Evolutionary conservation across 2,113 vertebrate genomes (phyloP).

Genomic region (Upupa epops): DNA sequence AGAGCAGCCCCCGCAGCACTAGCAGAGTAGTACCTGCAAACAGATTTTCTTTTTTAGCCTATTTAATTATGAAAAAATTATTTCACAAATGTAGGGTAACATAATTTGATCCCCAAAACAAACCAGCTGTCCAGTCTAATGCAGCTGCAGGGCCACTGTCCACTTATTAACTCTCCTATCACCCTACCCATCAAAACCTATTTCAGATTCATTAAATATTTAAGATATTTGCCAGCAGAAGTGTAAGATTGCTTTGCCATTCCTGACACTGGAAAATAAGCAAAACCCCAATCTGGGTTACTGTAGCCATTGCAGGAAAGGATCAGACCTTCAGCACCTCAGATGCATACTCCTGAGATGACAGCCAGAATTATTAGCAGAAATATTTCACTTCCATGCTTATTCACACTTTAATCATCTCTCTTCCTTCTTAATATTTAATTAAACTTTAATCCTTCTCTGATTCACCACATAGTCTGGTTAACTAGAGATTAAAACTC

Average conservation of each 20-base stretch:
- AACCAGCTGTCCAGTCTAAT: not conserved
- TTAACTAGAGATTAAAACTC: not conserved
- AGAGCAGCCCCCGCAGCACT: not conserved
- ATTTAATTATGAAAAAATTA: not conserved
- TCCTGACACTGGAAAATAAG: not conserved
- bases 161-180: not conserved
- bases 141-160: not conserved
- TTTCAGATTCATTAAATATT: not conserved
- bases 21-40: not conserved
- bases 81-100: not conserved
- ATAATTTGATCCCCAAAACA: not conserved
- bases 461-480: not conserved
- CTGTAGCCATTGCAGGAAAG: not conserved
- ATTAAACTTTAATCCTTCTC: not conserved
- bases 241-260: not conserved
- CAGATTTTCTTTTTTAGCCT: not conserved
- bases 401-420: not conserved
- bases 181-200: not conserved
- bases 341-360: accelerated
- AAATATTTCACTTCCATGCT: not conserved
- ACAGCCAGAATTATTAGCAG: not conserved
- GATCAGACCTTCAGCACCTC: accelerated
- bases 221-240: not conserved
- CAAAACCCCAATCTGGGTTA: accelerated
- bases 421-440: not conserved